Evolutionary conservation across 2,113 vertebrate genomes (phyloP).

Genomic region (Gambusia holbrooki): DNA sequence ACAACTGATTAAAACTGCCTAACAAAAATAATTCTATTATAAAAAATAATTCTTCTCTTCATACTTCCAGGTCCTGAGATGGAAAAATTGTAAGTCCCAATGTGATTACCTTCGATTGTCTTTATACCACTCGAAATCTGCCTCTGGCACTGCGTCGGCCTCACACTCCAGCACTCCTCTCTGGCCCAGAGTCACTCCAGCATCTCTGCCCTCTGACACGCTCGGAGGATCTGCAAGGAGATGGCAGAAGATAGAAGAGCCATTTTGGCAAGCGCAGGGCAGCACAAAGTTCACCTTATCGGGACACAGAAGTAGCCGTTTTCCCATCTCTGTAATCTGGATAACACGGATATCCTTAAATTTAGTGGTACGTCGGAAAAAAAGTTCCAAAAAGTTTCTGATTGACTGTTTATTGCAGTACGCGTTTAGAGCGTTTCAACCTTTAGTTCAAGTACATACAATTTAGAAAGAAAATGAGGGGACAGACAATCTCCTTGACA

Average conservation of each 20-base stretch:
- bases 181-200: conserved; percentile 90
- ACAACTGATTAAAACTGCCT: not conserved
- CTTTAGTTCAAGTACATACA: too few species aligned
- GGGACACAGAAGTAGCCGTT: not conserved
- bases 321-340: not conserved
- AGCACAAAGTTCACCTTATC: conserved; percentile 7
- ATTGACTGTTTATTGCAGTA: too few species aligned
- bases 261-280: conserved; percentile 13
- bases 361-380: too few species aligned
- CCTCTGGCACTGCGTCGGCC: conserved; percentile 90
- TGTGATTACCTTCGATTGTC: conserved; percentile 89
- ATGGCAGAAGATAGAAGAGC: conserved; percentile 21
- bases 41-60: not conserved
- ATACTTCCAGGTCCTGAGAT: not conserved
- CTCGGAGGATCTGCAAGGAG: conserved; percentile 85
- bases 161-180: conserved; percentile 91
- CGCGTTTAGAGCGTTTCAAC: too few species aligned
- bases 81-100: conserved; percentile 17
- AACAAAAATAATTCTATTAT: not conserved
- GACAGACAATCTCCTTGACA: too few species aligned
- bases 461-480: too few species aligned
- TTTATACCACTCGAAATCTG: conserved; percentile 96
- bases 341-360: too few species aligned
- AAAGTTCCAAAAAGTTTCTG: too few species aligned
- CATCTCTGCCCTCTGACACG: conserved; percentile 90